These are phyloP conservation scores for Eupristina koningsbergeri DNA, from an alignment of 1,140 invertebrate species.

Conservation along the genomic window DNA sequence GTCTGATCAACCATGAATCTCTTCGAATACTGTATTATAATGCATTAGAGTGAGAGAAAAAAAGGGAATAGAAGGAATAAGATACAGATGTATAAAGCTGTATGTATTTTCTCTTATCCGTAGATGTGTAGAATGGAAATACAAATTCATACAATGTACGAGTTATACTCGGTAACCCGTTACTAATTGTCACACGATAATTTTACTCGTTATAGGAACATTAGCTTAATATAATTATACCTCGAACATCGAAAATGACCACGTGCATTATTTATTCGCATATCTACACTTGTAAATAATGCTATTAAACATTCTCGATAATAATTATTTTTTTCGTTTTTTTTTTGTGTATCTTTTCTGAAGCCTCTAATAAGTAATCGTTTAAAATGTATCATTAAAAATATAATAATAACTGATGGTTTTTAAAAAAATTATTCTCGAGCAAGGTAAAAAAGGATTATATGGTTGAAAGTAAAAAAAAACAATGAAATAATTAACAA, in stretches of 20 bases:
- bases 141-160: slow-evolving; percentile 4
- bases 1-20: slow-evolving; percentile 49
- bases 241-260: slow-evolving; percentile 25
- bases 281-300: slow-evolving; percentile 16
- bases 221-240: background rate
- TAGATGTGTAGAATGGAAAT: background rate
- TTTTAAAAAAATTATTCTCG: slow-evolving; percentile 3
- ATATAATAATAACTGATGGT: background rate
- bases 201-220: slow-evolving; percentile 11
- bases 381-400: too few species aligned
- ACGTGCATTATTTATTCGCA: background rate
- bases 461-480: background rate
- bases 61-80: too few species aligned
- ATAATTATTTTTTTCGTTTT: slow-evolving; percentile 19
- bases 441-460: too few species aligned
- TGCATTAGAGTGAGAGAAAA: too few species aligned
- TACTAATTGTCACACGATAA: slow-evolving; percentile 28
- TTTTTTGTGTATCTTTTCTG: background rate
- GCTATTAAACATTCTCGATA: background rate
- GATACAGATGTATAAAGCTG: too few species aligned
- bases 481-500: background rate
- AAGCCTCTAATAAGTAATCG: too few species aligned
- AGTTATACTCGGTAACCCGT: too few species aligned
- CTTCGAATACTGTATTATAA: background rate
- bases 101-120: too few species aligned